phyloP scores from a whole-genome alignment of 2,797 vertebrate species.

The Synaphobranchus kaupii region DNA sequence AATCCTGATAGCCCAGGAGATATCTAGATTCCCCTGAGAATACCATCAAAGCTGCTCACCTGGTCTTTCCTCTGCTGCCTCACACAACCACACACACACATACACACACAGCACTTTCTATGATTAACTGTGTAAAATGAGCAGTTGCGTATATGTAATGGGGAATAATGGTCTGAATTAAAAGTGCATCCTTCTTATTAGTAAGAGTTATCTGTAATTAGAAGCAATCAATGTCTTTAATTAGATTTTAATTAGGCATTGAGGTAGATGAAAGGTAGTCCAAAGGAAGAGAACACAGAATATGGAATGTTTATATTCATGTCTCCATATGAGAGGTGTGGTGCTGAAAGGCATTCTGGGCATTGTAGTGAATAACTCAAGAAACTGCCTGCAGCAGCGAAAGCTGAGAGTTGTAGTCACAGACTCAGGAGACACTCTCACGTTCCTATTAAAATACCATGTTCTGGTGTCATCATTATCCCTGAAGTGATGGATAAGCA shows the following conservation, averaged over 20 bases:
- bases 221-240: slow-evolving; percentile 34
- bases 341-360: not conserved
- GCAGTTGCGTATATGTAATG: slow-evolving; percentile 35
- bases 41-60: slow-evolving; percentile 9
- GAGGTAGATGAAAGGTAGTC: not conserved
- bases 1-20: slow-evolving; percentile 14
- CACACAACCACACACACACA: not conserved
- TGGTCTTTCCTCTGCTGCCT: slow-evolving; percentile 34
- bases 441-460: not conserved
- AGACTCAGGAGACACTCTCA: not conserved
- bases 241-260: slow-evolving; percentile 15
- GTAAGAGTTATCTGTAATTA: slow-evolving; percentile 43
- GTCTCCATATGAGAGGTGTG: not conserved
- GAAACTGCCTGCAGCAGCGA: not conserved
- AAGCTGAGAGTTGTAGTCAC: not conserved
- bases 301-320: not conserved
- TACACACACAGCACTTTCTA: not conserved
- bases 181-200: slow-evolving; percentile 38
- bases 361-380: not conserved
- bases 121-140: slow-evolving; percentile 34
- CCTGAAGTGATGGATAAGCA: too few species aligned
- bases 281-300: not conserved
- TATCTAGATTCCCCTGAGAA: slow-evolving; percentile 13
- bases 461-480: too few species aligned
- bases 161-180: slow-evolving; percentile 31